Evolutionary conservation across 1,140 invertebrate genomes (phyloP), one percentile per base, ranked within the genome.

Genomic region (Holotrichia oblita): DNA sequence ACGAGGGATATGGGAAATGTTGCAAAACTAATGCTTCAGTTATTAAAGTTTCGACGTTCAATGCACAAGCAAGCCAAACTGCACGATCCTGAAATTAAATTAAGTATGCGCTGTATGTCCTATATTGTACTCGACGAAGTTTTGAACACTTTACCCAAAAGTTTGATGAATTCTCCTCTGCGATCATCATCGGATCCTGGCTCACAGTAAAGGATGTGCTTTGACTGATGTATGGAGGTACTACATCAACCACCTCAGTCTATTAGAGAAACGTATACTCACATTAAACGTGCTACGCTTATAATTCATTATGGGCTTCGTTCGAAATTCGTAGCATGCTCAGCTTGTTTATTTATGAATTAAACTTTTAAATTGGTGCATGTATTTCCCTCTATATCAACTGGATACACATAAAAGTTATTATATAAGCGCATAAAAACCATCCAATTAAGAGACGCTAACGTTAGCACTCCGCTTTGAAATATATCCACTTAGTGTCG

Each of bases 31-130:
- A 55, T 55, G 17, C 48, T 55, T 55, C 48, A 55, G 48, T 55
- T 55, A 55, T 55, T 55, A 55, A 55, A 55, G 48, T 55, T 55
- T 55, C 48, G 12, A 55, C 48, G 48, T 55, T 55, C 48, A 3
- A 17, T 55, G 48, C 48, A 55, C 48, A 17, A n/a, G 14, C 14
- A 55, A 14, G 48, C 48, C 14, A 55, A 55, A 55, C 48, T 55
- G 48, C 48, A 55, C 48, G 48, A 55, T 55, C 48, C 17, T 17
- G 48, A 55, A 55, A 55, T 55, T 55, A 55, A 55, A 55, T 55
- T 55, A 55, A 55, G 48, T 55, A 55, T 55, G 48, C 48, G n/a
- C 48, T 55, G 14, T 55, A 55, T 55, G 48, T 55, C 17, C 12
- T 55, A 55, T 17, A 55, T 55, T 55, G 6, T 55, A 14, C 48